These are phyloP conservation scores for Lordiphosa clarofinis DNA, from an alignment of 1,140 invertebrate genomes.

Conservation along the genomic window DNA sequence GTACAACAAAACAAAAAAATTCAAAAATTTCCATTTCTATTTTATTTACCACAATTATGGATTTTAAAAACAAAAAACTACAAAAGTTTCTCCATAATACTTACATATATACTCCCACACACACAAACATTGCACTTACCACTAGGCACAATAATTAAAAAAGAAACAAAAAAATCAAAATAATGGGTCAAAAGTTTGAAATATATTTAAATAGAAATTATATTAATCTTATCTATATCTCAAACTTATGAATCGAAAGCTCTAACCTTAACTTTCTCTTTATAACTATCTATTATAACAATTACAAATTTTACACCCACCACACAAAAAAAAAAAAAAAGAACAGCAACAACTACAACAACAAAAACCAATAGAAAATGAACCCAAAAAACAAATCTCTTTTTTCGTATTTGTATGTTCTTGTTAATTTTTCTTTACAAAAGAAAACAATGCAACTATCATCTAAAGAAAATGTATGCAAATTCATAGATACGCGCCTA, in stretches of 20 bases:
- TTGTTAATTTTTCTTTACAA: conserved; percentile 78
- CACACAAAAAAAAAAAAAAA: conserved; percentile 37
- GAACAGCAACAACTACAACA: conserved; percentile 32
- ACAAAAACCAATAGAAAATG: conserved; percentile 6
- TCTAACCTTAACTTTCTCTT: conserved; percentile 62
- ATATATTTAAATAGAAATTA: conserved; percentile 1
- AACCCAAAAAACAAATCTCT: conserved; percentile 70
- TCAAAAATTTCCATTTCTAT: too few species aligned
- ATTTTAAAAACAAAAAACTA: too few species aligned
- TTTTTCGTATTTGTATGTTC: conserved; percentile 80
- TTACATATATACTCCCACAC: too few species aligned
- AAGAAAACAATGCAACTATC: conserved; percentile 64
- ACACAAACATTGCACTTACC: too few species aligned
- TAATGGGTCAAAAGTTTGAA: conserved; percentile 16
- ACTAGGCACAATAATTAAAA: neutral
- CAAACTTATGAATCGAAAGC: conserved; percentile 21
- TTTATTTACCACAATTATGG: too few species aligned
- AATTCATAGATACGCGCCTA: conserved; percentile 72
- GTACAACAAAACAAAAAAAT: neutral
- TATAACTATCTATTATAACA: conserved; percentile 42
- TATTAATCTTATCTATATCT: conserved; percentile 11
- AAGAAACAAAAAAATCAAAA: conserved; percentile 11
- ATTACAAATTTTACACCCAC: conserved; percentile 45
- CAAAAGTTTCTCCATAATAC: too few species aligned
- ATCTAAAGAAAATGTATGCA: conserved; percentile 79